phyloP scores from a whole-genome alignment of 2,888 invertebrate species.

The Andricus quercusramuli region DNA sequence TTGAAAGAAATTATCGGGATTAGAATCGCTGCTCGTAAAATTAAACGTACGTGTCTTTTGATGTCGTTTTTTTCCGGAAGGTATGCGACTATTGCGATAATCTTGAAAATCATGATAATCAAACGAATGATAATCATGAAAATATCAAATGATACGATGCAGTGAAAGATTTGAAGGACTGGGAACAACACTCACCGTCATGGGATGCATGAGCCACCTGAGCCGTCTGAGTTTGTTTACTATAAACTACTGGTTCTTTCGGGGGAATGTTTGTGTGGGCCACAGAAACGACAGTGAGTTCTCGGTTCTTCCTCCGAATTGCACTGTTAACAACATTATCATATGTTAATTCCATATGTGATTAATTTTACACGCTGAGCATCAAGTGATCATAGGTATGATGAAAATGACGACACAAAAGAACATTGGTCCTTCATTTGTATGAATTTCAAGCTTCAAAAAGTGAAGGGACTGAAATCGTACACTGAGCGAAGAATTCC shows the following conservation, averaged over 20 bases:
- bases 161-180: conserved; percentile 69
- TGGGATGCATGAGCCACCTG: conserved; percentile 87
- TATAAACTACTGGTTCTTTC: conserved; percentile 94
- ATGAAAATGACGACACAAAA: too few species aligned
- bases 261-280: conserved; percentile 97
- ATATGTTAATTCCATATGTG: conserved; percentile 23
- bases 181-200: conserved; percentile 87
- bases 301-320: conserved; percentile 73
- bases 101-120: not conserved
- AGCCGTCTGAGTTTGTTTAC: conserved; percentile 98
- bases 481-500: too few species aligned
- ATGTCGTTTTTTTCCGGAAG: not conserved
- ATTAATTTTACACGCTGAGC: conserved; percentile 8
- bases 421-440: too few species aligned
- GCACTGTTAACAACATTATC: conserved; percentile 51
- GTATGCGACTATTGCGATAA: not conserved
- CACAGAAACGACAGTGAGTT: conserved; percentile 90
- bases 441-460: too few species aligned
- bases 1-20: not conserved
- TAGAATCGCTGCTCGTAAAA: conserved; percentile 15
- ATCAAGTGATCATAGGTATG: too few species aligned
- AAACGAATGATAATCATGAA: not conserved
- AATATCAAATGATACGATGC: conserved; percentile 70
- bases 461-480: too few species aligned
- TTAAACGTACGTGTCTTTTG: conserved; percentile 31